These are phyloP conservation scores for Cyrtorhinus lividipennis DNA, from an alignment of 1,140 invertebrate species.

Conservation along the genomic window DNA sequence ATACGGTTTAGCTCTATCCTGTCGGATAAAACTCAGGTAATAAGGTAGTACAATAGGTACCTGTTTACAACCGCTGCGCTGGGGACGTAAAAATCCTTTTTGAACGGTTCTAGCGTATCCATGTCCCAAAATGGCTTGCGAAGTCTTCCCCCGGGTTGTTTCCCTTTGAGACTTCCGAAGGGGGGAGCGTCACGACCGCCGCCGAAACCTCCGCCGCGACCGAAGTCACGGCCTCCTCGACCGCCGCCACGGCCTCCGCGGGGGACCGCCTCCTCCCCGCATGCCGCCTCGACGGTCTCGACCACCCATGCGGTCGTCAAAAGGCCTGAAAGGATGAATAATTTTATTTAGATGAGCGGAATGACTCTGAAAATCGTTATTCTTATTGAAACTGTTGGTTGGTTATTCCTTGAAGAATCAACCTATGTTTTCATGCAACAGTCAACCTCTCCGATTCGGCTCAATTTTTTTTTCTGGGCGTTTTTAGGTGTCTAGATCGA, in stretches of 20 bases:
- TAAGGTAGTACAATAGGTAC: too few species aligned
- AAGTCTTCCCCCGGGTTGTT: slow-evolving; percentile 56
- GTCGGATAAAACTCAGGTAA: too few species aligned
- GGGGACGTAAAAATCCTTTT: slow-evolving; percentile 88
- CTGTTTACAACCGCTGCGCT: slow-evolving; percentile 54
- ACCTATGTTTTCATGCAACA: too few species aligned
- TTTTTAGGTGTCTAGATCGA: too few species aligned
- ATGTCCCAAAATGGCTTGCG: slow-evolving; percentile 72
- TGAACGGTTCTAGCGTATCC: slow-evolving; percentile 63
- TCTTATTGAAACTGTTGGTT: too few species aligned
- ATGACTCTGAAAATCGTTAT: too few species aligned
- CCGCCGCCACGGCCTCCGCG: slow-evolving; percentile 27
- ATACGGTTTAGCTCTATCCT: too few species aligned
- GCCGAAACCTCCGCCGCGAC: slow-evolving; percentile 44
- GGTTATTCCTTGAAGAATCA: too few species aligned
- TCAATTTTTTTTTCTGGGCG: too few species aligned
- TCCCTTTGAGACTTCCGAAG: slow-evolving; percentile 28
- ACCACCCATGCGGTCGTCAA: neutral
- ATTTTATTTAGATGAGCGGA: too few species aligned
- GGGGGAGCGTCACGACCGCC: slow-evolving; percentile 20
- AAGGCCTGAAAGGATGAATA: neutral
- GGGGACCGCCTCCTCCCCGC: too few species aligned
- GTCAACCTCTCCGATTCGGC: too few species aligned
- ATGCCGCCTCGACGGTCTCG: slow-evolving; percentile 27
- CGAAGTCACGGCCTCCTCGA: slow-evolving; percentile 28